Evolutionary conservation across 1,140 invertebrate genomes (phyloP).

Genomic region (Drosophila virilis): DNA sequence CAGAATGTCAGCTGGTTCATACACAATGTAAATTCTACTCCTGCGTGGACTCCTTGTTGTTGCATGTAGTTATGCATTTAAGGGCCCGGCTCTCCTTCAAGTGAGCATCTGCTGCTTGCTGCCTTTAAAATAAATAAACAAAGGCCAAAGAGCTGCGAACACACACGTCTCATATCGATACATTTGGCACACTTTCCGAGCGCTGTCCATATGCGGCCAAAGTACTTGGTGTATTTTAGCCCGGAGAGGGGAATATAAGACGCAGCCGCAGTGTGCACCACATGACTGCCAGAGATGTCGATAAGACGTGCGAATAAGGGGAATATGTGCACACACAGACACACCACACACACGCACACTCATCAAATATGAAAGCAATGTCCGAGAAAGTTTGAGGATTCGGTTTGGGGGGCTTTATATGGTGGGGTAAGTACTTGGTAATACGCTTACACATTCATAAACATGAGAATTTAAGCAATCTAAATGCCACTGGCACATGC

Average conservation of each 20-base stretch:
- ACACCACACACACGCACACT: not conserved
- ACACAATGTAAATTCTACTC: slow-evolving; percentile 30
- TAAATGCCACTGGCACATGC: slow-evolving; percentile 49
- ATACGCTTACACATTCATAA: slow-evolving; percentile 55
- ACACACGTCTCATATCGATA: slow-evolving; percentile 39
- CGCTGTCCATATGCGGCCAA: slow-evolving; percentile 37
- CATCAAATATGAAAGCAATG: slow-evolving; percentile 32
- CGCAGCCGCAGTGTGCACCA: slow-evolving; percentile 13
- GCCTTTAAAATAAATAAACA: slow-evolving; percentile 32
- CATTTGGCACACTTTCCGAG: slow-evolving; percentile 50
- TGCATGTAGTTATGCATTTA: slow-evolving; percentile 33
- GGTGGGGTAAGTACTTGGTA: slow-evolving; percentile 6
- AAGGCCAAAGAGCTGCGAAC: slow-evolving; percentile 18
- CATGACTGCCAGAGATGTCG: slow-evolving; percentile 45
- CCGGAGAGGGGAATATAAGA: slow-evolving; percentile 6
- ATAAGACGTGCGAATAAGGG: slow-evolving; percentile 43
- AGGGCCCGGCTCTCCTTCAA: slow-evolving; percentile 18
- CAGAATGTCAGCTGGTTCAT: slow-evolving; percentile 38
- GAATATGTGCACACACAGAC: slow-evolving; percentile 27
- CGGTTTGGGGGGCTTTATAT: not conserved
- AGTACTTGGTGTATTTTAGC: slow-evolving; percentile 6
- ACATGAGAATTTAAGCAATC: slow-evolving; percentile 46
- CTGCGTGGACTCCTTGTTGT: slow-evolving; percentile 1
- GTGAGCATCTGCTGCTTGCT: slow-evolving; percentile 19
- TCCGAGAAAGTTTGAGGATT: slow-evolving; percentile 14